Base-by-base conservation (phyloP, 1,140 invertebrate species). In the Vanessa atalanta region DNA sequence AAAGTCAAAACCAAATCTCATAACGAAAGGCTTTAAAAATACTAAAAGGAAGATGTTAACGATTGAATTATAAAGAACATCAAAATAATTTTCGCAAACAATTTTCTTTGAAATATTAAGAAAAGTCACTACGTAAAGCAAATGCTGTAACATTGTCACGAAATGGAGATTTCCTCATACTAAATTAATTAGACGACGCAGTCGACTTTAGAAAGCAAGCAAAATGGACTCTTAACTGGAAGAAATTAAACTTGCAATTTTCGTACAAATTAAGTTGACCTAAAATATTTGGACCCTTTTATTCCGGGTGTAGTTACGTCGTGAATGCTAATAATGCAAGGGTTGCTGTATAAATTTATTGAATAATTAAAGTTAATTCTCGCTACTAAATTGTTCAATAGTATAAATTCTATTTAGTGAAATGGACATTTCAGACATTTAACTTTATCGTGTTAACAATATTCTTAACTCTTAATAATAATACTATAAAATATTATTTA, bases 311-410 rank as follows among this genome's bases (percentile, higher is more conserved):
- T 88, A 88, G 86, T 88, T 84, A 88, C 87, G 85, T 82, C 72
- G 82, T 90, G 88, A 91, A 91, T 89, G 88, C 84, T 90, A 90
- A 90, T 91, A 88, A 91, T 88, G 88, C 87, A 88, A 84, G 84
- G 86, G 85, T 82, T 76, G 86, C 76, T 82, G 79, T 86, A 87
- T 80, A 85, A 90, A 91, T 90, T 91, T 91, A 91, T 89, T 82
- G 88, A 88, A 90, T 90, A 89, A 91, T 91, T 91, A 88, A 89
- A 90, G 80, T 90, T 89, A 88, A 88, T 89, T 88, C 82, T 84
- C 70, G 50, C 31, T 53, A 43, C 23, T 70, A 65, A 75, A 70
- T 75, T 75, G 67, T 64, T 50, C 37, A 70, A 61, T 75, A 75
- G 47, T 66, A 66, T 63, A 50, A 69, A 70, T 63, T 61, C 13